Base-by-base conservation (phyloP, 2,113 vertebrate genomes). In the Parus major region DNA sequence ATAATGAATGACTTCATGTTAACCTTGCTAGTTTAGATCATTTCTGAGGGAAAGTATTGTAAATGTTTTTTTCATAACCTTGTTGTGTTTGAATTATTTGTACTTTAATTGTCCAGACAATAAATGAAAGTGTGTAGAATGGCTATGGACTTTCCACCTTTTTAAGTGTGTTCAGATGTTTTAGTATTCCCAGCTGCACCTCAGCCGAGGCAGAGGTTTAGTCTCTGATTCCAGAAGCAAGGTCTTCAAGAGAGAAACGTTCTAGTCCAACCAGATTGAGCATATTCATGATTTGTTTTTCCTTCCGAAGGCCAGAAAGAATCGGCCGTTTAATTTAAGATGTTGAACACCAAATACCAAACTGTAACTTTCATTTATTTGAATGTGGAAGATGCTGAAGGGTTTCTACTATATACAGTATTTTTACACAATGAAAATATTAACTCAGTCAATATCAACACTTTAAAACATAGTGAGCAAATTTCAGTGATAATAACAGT, bases 41-140 rank as follows among this genome's bases (percentile, higher is more conserved):
- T 99, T 99, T 99, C 99, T 98, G 98, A 99, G 98, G 97, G 97
- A 96, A 98, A 98, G 97, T 98, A 98, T 98, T 98, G 98, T 98
- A 97, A 98, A 98, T 97, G 97, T 98, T 98, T 98, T 98, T 98
- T 98, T 95, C 97, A 98, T 98, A 98, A 97, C 94, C 97, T 99
- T 99, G 99, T 99, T 99, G 99, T 99, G 99, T 99, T 99, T 99
- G 98, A 99, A 99, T 99, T 99, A 99, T 99, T 99, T 99, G 99
- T 99, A 99, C 98, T 99, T 99, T 99, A 99, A 99, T 99, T 99
- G 99, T 99, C 99, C 99, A 99, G 99, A 99, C 99, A 99, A 99
- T 99, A 99, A 99, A 99, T 99, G 99, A 99, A 99, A 99, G 99
- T 99, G 99, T 99, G 97, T 98, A 98, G 98, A 98, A 98, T 98